Conservation (phyloP, 2,797 vertebrate genomes). For the Argya squamiceps region DNA sequence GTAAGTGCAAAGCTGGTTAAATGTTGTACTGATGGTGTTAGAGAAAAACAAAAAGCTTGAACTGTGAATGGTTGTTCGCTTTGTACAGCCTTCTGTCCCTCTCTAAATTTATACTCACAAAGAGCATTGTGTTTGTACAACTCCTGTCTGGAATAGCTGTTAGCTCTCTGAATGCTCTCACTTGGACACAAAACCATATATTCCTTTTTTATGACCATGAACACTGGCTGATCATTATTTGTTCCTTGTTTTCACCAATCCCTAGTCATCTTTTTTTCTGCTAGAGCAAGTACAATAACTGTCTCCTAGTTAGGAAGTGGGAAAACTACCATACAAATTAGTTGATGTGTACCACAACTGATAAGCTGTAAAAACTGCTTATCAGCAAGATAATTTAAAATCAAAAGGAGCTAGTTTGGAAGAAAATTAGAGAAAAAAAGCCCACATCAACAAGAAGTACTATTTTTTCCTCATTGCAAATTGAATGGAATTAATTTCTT, state of each 20-base stretch:
- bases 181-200: not conserved
- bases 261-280: not conserved
- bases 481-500: not conserved
- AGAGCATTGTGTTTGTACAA: not conserved
- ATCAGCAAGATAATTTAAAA: not conserved
- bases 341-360: not conserved
- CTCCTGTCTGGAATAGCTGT: not conserved
- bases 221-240: not conserved
- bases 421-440: not conserved
- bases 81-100: not conserved
- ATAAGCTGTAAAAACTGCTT: not conserved
- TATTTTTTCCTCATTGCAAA: not conserved
- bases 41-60: not conserved
- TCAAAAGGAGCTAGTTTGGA: not conserved
- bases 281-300: not conserved
- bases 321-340: not conserved
- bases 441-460: not conserved
- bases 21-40: not conserved
- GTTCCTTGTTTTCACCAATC: not conserved
- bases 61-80: not conserved
- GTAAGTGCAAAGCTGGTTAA: slow-evolving; percentile 19
- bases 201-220: not conserved
- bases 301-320: not conserved
- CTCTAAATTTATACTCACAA: not conserved
- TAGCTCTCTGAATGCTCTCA: not conserved